phyloP scores from a whole-genome alignment of 1,140 invertebrate genomes.

The Agraylea sexmaculata region DNA sequence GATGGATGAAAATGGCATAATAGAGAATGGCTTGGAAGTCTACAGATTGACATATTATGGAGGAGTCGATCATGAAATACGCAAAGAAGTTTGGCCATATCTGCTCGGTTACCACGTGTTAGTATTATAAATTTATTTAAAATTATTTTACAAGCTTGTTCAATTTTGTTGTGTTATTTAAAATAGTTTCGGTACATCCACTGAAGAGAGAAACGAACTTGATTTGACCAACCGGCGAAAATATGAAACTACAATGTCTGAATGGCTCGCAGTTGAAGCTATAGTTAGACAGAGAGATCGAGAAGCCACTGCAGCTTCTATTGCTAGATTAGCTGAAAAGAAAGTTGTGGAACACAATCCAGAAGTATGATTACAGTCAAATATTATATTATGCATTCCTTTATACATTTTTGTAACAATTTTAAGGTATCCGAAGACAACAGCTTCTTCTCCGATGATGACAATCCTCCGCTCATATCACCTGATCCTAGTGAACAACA shows the following conservation, averaged over 20 bases:
- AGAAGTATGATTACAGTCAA: constrained; percentile 8
- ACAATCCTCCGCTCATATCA: constrained; percentile 38
- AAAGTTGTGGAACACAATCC: constrained; percentile 16
- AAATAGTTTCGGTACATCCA: constrained; percentile 55
- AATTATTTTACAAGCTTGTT: background rate
- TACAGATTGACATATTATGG: constrained; percentile 78
- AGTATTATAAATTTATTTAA: constrained; percentile 18
- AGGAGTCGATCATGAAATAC: constrained; percentile 65
- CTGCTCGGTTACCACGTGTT: constrained; percentile 71
- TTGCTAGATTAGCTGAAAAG: constrained; percentile 48
- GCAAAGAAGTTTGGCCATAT: constrained; percentile 85
- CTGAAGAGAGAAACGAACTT: constrained; percentile 53
- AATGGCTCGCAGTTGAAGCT: constrained; percentile 88
- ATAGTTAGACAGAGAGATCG: constrained; percentile 79
- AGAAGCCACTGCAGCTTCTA: constrained; percentile 50
- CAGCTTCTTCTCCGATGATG: constrained; percentile 42
- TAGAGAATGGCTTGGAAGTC: constrained; percentile 57
- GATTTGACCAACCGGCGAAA: constrained; percentile 55
- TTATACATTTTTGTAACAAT: background rate
- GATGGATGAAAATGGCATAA: constrained; percentile 43
- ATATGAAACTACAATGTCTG: constrained; percentile 85
- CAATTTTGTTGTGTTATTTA: background rate
- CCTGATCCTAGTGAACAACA: constrained; percentile 32
- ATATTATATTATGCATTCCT: background rate
- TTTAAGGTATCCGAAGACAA: constrained; percentile 45